These are phyloP conservation scores for Aphidius colemani DNA, from an alignment of 2,888 invertebrate species.

Conservation along the genomic window DNA sequence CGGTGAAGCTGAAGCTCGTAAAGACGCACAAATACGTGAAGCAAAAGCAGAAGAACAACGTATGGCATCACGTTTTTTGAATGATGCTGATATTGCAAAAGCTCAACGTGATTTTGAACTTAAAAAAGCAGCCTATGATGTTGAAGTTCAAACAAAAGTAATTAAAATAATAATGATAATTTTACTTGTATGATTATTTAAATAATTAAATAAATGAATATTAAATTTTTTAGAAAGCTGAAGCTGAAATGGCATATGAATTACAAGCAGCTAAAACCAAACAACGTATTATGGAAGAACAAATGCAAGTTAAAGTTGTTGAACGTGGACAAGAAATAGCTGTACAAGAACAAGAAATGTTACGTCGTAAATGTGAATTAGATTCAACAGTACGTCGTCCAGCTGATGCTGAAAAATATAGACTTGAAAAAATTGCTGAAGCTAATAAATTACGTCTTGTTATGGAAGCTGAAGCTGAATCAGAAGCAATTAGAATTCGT, in stretches of 20 bases:
- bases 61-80: slow-evolving; percentile 91
- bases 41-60: slow-evolving; percentile 96
- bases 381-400: slow-evolving; percentile 93
- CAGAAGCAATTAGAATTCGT: slow-evolving; percentile 83
- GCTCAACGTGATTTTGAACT: slow-evolving; percentile 95
- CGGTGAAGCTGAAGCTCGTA: slow-evolving; percentile 94
- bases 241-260: slow-evolving; percentile 92
- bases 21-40: slow-evolving; percentile 90
- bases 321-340: slow-evolving; percentile 92
- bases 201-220: slow-evolving; percentile 3
- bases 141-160: slow-evolving; percentile 93
- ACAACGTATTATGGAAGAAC: slow-evolving; percentile 93
- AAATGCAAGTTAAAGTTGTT: slow-evolving; percentile 94
- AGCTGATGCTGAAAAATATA: slow-evolving; percentile 91
- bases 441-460: slow-evolving; percentile 86
- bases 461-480: slow-evolving; percentile 95
- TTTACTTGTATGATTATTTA: slow-evolving; percentile 13
- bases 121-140: slow-evolving; percentile 96
- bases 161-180: slow-evolving; percentile 37
- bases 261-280: slow-evolving; percentile 94
- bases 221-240: slow-evolving; percentile 68
- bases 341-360: slow-evolving; percentile 95
- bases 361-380: slow-evolving; percentile 86
- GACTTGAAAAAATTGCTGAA: slow-evolving; percentile 91
- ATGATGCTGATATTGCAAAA: slow-evolving; percentile 97